Conservation (phyloP, 92 coral and sea anemone genomes). For the Scolanthus callimorphus region DNA sequence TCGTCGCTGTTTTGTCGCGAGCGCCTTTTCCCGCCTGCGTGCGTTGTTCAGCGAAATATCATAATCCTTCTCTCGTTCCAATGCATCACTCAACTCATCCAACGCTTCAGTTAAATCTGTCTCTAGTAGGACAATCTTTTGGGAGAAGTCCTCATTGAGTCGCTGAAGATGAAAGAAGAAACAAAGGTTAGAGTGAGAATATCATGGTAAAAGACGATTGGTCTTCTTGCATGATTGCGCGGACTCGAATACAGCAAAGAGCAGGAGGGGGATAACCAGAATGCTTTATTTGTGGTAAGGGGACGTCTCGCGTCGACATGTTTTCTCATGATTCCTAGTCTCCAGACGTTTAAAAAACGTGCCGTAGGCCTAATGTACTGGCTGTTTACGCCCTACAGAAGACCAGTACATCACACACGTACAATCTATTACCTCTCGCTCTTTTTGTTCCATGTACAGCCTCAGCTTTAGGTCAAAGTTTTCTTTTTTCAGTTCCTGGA, state of each 20-base stretch:
- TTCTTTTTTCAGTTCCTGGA: slow-evolving; percentile 95
- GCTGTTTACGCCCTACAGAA: no score
- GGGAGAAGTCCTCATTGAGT: slow-evolving; percentile 73
- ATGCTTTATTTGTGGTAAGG: no score
- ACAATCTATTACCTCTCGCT: slow-evolving; percentile 75
- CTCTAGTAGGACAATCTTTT: slow-evolving; percentile 70
- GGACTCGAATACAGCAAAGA: no score
- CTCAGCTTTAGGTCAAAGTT: slow-evolving; percentile 95
- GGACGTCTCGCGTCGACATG: no score
- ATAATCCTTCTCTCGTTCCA: slow-evolving; percentile 89
- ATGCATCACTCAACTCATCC: slow-evolving; percentile 90
- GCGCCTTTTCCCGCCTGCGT: slow-evolving; percentile 73
- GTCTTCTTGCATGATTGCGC: no score
- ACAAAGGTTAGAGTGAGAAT: no score
- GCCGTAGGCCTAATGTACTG: no score
- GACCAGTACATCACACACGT: no score
- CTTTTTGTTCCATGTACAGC: slow-evolving; percentile 95
- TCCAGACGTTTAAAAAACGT: no score
- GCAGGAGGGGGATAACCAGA: no score
- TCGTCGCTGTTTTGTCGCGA: slow-evolving; percentile 75
- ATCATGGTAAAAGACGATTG: no score
- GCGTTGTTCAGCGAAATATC: slow-evolving; percentile 67
- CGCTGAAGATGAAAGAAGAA: slow-evolving; percentile 37
- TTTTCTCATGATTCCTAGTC: no score
- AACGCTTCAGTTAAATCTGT: slow-evolving; percentile 90